Evolutionary conservation across 2,113 vertebrate species (phyloP), one percentile per base, ranked within the genome.

Genomic region (Cariama cristata): DNA sequence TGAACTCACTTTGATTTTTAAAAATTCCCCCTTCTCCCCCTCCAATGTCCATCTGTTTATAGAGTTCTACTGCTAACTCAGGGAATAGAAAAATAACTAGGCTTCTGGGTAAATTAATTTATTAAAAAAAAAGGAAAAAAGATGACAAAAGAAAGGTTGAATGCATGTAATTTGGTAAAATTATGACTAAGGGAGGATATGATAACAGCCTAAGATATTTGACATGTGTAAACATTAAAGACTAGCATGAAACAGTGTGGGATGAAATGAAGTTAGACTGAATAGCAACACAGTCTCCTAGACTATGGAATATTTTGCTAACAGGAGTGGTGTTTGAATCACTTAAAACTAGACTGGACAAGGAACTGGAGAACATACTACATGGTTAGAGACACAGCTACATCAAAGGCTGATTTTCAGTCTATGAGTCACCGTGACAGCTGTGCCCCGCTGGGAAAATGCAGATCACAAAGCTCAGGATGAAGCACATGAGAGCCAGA

Each of bases 381-480:
- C 91, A 86, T 75, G 88, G 91, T 27, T 75, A 76, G 88, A 93
- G 88, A 77, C 72, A 42, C 26, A 86, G 91, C 76, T 93, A 91
- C 88, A 91, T 95, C 93, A 92, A 95, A 96, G 93, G 58, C 50
- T 71, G 84, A 44, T 86, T 86, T 89, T 86, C 75, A 86, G 80
- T 35, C 84, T 47, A 26, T 95, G 95, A 96, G 81, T 93, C 91
- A 86, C 93, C 47, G 93, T 79, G 91, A 89, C 85, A 95, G 95
- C 93, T 95, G 93, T 92, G 93, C 72, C 91, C 93, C 80, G 85
- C 93, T 92, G 93, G 91, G 91, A 86, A 92, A 89, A 93, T 62
- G 93, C 62, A 38, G 80, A 82, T 91, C 88, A 79, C 88, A 93
- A 82, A 91, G 80, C 93, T 58, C 84, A 89, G 93, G 84, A 93